Percentiles rank a stretch among this genome's conserved stretches.
Conservation (phyloP, 2,888 invertebrate genomes). For the Sycophila texana region DNA sequence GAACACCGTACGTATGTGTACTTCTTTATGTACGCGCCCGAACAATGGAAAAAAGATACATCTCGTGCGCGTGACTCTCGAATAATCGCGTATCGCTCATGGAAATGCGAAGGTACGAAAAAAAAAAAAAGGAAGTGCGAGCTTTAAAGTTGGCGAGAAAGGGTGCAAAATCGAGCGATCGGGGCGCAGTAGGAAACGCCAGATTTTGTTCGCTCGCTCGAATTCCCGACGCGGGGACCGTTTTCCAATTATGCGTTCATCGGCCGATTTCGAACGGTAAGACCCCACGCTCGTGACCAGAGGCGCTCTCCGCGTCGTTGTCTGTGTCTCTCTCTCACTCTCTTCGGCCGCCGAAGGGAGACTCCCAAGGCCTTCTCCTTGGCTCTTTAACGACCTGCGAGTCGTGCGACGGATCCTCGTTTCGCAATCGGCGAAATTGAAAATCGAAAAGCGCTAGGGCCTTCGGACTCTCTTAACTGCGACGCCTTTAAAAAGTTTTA, state of each 20-base stretch:
- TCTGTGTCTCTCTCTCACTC: constrained; percentile 43
- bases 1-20: constrained; percentile 42
- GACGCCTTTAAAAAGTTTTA: constrained; percentile 46
- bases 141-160: constrained; percentile 1
- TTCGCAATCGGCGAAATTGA: constrained; percentile 51
- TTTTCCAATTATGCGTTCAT: constrained; percentile 48
- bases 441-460: constrained; percentile 40
- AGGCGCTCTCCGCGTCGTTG: constrained; percentile 6
- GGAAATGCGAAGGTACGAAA: constrained; percentile 31
- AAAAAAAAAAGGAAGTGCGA: constrained; percentile 10
- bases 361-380: constrained; percentile 18
- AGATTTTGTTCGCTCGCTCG: constrained; percentile 15
- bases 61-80: constrained; percentile 51
- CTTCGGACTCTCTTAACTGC: constrained; percentile 33
- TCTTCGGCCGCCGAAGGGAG: constrained; percentile 15
- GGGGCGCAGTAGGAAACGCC: neutral
- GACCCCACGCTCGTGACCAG: constrained; percentile 40
- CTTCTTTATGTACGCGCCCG: constrained; percentile 54
- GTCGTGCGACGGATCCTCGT: constrained; percentile 18
- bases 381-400: constrained; percentile 47
- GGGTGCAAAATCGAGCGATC: neutral
- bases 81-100: constrained; percentile 51
- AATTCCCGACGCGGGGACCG: no score
- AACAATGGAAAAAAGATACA: constrained; percentile 57
- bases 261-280: constrained; percentile 16